phyloP scores from a whole-genome alignment of 2,113 vertebrate species.

The Gymnarchus niloticus region DNA sequence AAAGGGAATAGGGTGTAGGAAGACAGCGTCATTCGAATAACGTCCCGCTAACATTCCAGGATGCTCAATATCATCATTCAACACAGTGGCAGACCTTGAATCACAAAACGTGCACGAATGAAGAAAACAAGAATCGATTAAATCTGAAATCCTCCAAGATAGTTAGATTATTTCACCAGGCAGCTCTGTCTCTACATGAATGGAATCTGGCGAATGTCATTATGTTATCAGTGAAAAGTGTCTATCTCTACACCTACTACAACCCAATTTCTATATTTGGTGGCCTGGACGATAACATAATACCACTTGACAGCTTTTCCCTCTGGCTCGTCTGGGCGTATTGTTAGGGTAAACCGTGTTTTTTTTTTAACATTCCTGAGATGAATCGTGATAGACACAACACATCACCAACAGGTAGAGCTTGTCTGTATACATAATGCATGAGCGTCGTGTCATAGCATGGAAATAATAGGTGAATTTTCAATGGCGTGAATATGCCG shows the following conservation, averaged over 20 bases:
- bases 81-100: background rate
- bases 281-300: background rate
- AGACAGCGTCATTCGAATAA: background rate
- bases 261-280: background rate
- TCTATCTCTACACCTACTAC: background rate
- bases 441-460: background rate
- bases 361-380: background rate
- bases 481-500: background rate
- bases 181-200: background rate
- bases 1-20: background rate
- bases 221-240: constrained; percentile 1
- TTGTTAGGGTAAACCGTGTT: background rate
- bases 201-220: background rate
- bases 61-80: background rate
- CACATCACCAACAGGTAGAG: background rate
- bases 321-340: background rate
- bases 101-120: background rate
- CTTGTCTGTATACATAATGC: background rate
- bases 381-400: background rate
- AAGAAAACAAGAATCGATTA: background rate
- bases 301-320: background rate
- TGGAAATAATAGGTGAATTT: background rate
- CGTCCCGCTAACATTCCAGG: background rate
- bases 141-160: background rate
- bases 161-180: background rate